Conservation (phyloP, 2,797 vertebrate species). For the Labeo calbasu region DNA sequence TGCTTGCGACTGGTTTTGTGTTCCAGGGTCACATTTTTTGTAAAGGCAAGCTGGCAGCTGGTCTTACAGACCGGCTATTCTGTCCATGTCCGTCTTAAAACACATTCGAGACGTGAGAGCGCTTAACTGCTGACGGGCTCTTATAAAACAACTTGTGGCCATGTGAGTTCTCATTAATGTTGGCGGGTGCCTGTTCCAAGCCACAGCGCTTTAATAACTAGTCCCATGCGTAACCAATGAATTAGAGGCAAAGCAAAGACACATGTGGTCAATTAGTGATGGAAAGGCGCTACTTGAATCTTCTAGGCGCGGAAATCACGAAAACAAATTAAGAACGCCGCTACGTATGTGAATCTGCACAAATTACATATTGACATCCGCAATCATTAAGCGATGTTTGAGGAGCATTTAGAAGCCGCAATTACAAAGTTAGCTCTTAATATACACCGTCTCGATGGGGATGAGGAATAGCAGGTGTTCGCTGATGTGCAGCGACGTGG, state of each 20-base stretch:
- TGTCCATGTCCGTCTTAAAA: constrained; percentile 32
- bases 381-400: constrained; percentile 5
- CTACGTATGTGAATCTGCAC: constrained; percentile 6
- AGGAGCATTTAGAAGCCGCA: constrained; percentile 29
- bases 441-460: constrained; percentile 10
- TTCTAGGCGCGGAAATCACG: constrained; percentile 37
- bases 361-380: constrained; percentile 34
- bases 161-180: constrained; percentile 57
- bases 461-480: constrained; percentile 31
- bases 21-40: constrained; percentile 1
- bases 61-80: constrained; percentile 31
- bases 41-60: constrained; percentile 59
- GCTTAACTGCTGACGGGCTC: constrained; percentile 53
- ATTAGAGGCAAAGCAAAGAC: constrained; percentile 62
- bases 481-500: constrained; percentile 11
- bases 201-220: constrained; percentile 55
- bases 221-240: constrained; percentile 60
- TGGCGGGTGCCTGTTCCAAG: constrained; percentile 51
- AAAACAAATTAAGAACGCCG: constrained; percentile 30
- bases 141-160: constrained; percentile 62
- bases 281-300: constrained; percentile 50
- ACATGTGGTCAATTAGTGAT: constrained; percentile 62
- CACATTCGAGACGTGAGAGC: constrained; percentile 38
- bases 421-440: constrained; percentile 31
- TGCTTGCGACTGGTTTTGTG: too few species aligned